Conservation (phyloP, 2,113 vertebrate species). For the Capricornis sumatraensis region DNA sequence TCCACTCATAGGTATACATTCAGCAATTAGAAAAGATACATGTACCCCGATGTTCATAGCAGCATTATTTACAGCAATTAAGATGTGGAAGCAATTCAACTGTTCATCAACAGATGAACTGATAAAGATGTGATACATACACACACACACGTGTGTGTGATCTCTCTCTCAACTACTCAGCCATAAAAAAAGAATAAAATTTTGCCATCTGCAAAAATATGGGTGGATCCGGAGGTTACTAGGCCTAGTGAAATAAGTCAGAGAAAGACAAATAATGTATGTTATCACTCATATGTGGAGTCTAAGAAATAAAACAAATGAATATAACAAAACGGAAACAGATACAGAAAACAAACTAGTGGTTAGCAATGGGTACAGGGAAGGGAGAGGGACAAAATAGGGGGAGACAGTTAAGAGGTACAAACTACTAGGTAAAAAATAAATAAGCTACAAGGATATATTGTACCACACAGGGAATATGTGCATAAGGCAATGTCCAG, state of each 20-base stretch:
- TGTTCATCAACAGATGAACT: background rate
- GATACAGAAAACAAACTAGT: background rate
- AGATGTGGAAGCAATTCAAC: background rate
- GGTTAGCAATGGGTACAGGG: background rate
- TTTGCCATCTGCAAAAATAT: background rate
- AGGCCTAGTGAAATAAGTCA: background rate
- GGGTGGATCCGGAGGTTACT: background rate
- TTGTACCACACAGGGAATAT: background rate
- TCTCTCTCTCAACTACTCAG: background rate
- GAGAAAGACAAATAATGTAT: background rate
- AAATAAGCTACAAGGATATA: background rate
- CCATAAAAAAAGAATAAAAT: background rate
- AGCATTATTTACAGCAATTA: background rate
- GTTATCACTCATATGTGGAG: background rate
- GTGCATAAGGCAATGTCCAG: background rate
- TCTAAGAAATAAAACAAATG: background rate
- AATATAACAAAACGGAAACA: background rate
- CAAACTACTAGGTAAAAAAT: background rate
- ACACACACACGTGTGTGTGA: background rate
- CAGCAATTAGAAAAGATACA: background rate
- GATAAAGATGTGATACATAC: background rate
- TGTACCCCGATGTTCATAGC: background rate
- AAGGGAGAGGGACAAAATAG: background rate
- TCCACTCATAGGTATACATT: background rate
- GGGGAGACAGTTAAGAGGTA: background rate